These are phyloP conservation scores for Drusus annulatus DNA, from an alignment of 1,140 invertebrate species.

Conservation along the genomic window DNA sequence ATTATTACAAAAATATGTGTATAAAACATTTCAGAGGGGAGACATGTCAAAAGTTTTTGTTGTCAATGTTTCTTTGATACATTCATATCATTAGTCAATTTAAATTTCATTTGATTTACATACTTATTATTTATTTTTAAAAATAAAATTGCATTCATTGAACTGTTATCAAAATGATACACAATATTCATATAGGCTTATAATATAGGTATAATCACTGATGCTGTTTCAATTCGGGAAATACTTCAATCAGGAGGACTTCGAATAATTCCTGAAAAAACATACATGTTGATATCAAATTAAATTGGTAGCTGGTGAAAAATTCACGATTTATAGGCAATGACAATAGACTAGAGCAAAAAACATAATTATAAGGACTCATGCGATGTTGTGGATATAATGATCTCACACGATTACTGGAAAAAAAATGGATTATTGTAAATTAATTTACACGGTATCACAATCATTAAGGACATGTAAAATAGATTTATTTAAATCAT, in stretches of 20 bases:
- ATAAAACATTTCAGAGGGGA: no score
- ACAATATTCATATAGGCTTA: no score
- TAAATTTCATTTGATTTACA: no score
- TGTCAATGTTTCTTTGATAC: no score
- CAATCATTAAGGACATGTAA: constrained; percentile 15
- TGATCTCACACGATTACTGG: not conserved
- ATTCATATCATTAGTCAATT: no score
- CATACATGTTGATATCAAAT: constrained; percentile 38
- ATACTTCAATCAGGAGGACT: constrained; percentile 80
- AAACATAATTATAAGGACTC: constrained; percentile 9
- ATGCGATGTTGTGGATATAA: not conserved
- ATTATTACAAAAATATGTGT: no score
- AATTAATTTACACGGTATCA: not conserved
- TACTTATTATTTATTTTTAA: no score
- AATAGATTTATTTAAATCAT: no score
- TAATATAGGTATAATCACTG: constrained; percentile 54
- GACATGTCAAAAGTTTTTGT: no score
- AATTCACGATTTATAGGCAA: not conserved
- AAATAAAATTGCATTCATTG: no score
- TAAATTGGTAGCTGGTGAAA: not conserved
- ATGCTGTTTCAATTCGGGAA: constrained; percentile 80
- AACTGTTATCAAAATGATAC: no score
- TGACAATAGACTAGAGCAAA: not conserved
- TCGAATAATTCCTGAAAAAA: constrained; percentile 82
- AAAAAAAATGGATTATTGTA: not conserved